Percentiles rank a stretch among this genome's conserved stretches.
Conservation (phyloP, 2,797 vertebrate genomes). For the Tapirus indicus region DNA sequence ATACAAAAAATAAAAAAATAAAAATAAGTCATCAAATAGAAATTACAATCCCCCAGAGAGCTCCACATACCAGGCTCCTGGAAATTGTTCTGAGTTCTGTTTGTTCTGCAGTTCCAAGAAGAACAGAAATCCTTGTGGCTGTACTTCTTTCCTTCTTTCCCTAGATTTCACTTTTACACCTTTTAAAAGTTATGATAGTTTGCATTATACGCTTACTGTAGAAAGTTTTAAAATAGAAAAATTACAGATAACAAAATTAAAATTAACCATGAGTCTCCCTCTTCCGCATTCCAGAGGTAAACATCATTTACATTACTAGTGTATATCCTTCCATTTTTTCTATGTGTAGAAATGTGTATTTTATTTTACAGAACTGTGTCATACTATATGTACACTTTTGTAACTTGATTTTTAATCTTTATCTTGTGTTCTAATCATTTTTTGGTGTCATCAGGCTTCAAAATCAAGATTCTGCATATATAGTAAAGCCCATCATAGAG, state of each 20-base stretch:
- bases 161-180: background rate
- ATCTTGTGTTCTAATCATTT: conserved; percentile 2
- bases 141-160: background rate
- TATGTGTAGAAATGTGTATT: background rate
- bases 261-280: background rate
- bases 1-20: background rate
- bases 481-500: background rate
- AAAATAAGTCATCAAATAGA: background rate
- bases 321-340: background rate
- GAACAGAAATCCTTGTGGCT: background rate
- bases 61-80: background rate
- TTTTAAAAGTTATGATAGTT: background rate
- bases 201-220: background rate
- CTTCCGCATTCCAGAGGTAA: background rate
- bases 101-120: background rate
- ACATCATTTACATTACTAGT: background rate
- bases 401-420: conserved; percentile 4
- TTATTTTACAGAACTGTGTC: background rate
- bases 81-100: background rate
- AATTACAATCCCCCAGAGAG: background rate
- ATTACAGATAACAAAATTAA: conserved; percentile 20
- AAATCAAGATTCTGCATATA: background rate
- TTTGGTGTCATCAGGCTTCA: background rate
- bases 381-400: background rate
- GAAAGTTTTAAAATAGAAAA: background rate